Conservation (phyloP, 2,113 vertebrate species). For the Gracilinanus agilis region DNA sequence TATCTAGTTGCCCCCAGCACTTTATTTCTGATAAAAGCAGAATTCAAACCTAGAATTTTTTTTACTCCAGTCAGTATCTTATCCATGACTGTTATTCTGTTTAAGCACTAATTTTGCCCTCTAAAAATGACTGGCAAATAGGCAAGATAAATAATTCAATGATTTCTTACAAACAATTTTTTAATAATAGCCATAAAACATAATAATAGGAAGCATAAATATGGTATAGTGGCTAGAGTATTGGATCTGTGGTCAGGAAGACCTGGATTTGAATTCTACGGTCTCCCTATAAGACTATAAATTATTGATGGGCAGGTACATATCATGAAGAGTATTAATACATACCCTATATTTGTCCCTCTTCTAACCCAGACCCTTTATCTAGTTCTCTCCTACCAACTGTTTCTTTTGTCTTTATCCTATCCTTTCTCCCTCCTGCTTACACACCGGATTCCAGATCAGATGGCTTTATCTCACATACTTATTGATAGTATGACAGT, state of each 20-base stretch:
- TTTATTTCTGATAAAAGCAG: background rate
- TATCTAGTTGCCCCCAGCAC: too few species aligned
- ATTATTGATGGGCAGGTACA: background rate
- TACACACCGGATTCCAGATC: slow-evolving; percentile 7
- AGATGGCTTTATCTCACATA: background rate
- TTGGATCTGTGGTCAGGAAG: background rate
- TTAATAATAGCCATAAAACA: background rate
- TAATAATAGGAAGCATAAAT: background rate
- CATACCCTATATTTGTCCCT: background rate
- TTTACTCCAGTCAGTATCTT: background rate
- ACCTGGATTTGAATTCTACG: background rate
- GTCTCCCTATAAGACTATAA: background rate
- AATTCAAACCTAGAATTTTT: background rate
- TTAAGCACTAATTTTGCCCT: background rate
- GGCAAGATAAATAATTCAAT: background rate
- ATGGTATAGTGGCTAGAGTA: background rate
- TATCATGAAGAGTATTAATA: background rate
- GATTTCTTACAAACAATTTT: background rate
- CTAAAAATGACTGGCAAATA: background rate
- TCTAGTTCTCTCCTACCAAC: background rate
- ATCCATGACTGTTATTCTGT: background rate
- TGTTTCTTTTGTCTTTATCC: background rate
- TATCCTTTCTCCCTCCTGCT: background rate
- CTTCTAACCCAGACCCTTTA: background rate
- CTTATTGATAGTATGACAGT: background rate